Conservation (phyloP, 2,888 invertebrate genomes). For the Omphaloscelis lunosa region DNA sequence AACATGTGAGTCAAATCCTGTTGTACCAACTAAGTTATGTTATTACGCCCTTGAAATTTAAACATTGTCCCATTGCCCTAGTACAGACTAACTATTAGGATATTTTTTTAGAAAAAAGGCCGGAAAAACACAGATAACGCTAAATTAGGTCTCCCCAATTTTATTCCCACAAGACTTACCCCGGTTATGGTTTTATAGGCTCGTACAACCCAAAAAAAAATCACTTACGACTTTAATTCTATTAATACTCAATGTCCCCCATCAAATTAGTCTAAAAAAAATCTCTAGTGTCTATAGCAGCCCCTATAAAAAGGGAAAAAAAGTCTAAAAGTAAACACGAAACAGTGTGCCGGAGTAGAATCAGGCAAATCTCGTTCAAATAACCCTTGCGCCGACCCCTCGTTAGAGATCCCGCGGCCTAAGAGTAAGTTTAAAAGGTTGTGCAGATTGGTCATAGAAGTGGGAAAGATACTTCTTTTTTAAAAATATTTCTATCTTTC, state of each 20-base stretch:
- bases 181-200: background rate
- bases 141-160: background rate
- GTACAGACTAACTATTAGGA: no score
- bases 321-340: constrained; percentile 71
- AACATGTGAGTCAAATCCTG: background rate
- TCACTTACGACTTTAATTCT: constrained; percentile 18
- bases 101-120: background rate
- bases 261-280: constrained; percentile 66
- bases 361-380: constrained; percentile 80
- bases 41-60: background rate
- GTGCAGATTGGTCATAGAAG: constrained; percentile 23
- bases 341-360: constrained; percentile 71
- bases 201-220: constrained; percentile 1
- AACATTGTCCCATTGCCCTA: background rate
- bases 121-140: background rate
- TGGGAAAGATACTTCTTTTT: no score
- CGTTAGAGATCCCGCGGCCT: constrained; percentile 69
- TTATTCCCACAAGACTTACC: background rate
- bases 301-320: constrained; percentile 66
- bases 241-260: constrained; percentile 46
- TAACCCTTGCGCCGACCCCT: constrained; percentile 77
- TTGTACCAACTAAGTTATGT: background rate
- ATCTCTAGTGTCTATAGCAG: constrained; percentile 48
- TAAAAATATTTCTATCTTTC: no score
- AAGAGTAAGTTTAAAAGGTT: constrained; percentile 49